phyloP scores from a whole-genome alignment of 2,113 vertebrate species.

The Lepisosteus osseus region DNA sequence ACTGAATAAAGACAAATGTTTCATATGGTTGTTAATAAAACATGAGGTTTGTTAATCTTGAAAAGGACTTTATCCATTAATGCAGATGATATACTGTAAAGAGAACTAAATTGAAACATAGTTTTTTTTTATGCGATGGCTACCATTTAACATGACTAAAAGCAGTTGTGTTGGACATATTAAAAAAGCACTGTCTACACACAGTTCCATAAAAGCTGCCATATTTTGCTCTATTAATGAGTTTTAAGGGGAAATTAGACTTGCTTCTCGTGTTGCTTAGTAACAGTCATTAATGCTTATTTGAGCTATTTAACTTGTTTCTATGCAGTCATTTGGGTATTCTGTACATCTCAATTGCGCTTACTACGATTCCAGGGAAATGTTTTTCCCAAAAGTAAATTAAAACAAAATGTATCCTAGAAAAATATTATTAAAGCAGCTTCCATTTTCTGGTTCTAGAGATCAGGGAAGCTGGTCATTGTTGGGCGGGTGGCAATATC shows the following conservation, averaged over 20 bases:
- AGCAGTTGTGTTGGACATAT: neutral
- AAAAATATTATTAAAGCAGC: no score
- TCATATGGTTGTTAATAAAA: slow-evolving; percentile 58
- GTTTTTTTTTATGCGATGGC: neutral
- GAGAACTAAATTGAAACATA: neutral
- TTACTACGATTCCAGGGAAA: no score
- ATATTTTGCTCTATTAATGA: slow-evolving; percentile 19
- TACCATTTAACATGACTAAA: neutral
- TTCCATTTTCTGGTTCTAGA: no score
- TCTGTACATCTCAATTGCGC: no score
- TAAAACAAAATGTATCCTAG: no score
- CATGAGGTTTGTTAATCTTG: slow-evolving; percentile 43
- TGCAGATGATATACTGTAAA: slow-evolving; percentile 5
- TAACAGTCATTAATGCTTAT: slow-evolving; percentile 13
- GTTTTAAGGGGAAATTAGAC: slow-evolving; percentile 25
- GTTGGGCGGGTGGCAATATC: no score
- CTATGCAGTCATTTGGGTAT: no score
- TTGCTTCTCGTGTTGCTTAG: slow-evolving; percentile 47
- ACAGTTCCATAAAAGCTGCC: slow-evolving; percentile 2
- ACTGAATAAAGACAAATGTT: slow-evolving; percentile 24
- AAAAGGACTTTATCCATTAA: slow-evolving; percentile 41
- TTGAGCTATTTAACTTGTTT: no score
- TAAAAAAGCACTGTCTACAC: neutral
- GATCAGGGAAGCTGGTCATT: no score
- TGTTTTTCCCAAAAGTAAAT: no score